Base-by-base conservation (phyloP, 2,797 vertebrate species). In the Distichodus sexfasciatus region DNA sequence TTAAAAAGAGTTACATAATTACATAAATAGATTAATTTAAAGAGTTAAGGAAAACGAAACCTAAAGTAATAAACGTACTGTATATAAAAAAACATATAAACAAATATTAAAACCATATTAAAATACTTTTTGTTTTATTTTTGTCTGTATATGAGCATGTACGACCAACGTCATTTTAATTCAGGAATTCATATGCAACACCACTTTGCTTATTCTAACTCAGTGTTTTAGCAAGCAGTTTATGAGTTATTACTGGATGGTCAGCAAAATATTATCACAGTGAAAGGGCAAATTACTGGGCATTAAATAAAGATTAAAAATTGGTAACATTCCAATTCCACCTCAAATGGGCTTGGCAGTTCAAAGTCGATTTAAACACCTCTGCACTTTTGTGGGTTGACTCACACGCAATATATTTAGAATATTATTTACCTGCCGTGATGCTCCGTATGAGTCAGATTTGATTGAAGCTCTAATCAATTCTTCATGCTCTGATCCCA, bases 401-500 rank as follows among this genome's bases (percentile, higher is more conserved):
- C 54, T 64, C 35, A 40, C 35, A 35, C 26, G 28, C 41, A 24
- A 38, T 54, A 67, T 51, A 61, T 40, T 69, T 48, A 66, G 43
- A 17, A 26, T 54, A 51, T 47, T 72, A 63, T 78, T 75, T 70
- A 69, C 54, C 59, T 72, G 59, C 46, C 26, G 1, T 14, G 19
- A 48, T 14, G 43, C 67, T 50, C 54, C 26, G 55, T 41, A 50
- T 55, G 69, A 72, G 47, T 69, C 69, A 57, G 21, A 40, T 29
- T 51, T 64, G 66, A 80, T 69, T 75, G 71, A 67, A 81, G 71
- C 80, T 73, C 73, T 78, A 82, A 89, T 89, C 87, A 87, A 79
- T 87, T 71, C 53, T 82, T 62, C 78, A 79, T 28, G 67, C 76
- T 51, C 54, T 72, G 73, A 47, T 75, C 69, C 53, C 50, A 59